Conservation (phyloP, 2,888 invertebrate species). For the Deilephila porcellus region DNA sequence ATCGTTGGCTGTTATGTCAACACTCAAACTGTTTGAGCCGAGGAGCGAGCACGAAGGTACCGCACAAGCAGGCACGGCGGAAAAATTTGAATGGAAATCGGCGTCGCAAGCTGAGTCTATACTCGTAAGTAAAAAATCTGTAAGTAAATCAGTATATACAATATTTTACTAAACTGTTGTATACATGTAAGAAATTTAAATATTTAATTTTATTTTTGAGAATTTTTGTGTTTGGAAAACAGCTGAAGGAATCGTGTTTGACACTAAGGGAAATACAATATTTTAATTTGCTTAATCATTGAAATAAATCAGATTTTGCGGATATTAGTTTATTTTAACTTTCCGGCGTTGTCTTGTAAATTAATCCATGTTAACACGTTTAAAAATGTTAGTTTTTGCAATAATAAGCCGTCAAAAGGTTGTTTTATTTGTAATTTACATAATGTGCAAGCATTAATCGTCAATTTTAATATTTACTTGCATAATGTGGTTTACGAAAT, state of each 20-base stretch:
- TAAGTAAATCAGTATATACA: not conserved
- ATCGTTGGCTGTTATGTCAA: conserved; percentile 65
- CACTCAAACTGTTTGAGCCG: conserved; percentile 53
- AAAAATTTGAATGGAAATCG: conserved; percentile 63
- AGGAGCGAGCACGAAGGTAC: conserved; percentile 44
- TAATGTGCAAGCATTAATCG: not conserved
- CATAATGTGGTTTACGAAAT: not conserved
- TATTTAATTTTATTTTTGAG: not conserved
- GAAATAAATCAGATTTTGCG: no score
- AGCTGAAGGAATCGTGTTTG: not conserved
- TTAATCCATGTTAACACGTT: not conserved
- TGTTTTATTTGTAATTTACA: not conserved
- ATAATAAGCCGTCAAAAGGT: not conserved
- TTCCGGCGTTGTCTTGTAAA: no score
- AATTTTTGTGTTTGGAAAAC: not conserved
- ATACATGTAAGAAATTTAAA: no score
- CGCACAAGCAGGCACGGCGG: conserved; percentile 58
- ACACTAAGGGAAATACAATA: not conserved
- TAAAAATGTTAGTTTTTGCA: not conserved
- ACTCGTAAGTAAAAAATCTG: conserved; percentile 56
- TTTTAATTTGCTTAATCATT: no score
- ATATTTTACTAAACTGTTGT: no score
- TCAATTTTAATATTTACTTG: not conserved
- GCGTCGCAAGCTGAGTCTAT: conserved; percentile 51
- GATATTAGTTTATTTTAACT: no score